A percentile compares a stretch with the other conserved stretches of the same genome.
Conservation (phyloP, 2,113 vertebrate genomes). For the Xiphophorus couchianus region DNA sequence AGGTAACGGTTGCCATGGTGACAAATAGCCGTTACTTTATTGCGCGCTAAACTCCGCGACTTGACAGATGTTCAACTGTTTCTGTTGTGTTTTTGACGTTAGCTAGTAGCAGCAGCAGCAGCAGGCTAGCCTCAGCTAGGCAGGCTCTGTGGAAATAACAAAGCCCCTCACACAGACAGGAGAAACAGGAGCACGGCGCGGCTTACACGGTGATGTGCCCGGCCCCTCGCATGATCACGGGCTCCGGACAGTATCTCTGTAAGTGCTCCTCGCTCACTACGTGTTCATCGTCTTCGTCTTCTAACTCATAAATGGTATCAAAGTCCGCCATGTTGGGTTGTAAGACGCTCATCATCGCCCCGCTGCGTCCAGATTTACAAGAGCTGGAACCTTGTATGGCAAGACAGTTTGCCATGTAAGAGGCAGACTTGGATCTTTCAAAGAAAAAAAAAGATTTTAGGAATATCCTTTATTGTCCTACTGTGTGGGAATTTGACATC, state of each 20-base stretch:
- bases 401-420: background rate
- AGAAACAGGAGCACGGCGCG: conserved; percentile 5
- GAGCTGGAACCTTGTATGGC: background rate
- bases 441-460: too few relatives aligned
- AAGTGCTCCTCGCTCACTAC: conserved; percentile 91
- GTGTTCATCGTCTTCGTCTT: conserved; percentile 90
- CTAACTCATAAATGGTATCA: conserved; percentile 98
- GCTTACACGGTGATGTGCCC: conserved; percentile 99
- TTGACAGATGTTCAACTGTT: conserved; percentile 17
- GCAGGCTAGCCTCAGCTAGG: conserved; percentile 54
- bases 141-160: conserved; percentile 38
- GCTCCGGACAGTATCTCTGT: conserved; percentile 89
- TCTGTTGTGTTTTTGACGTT: conserved; percentile 54
- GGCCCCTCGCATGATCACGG: conserved; percentile 93
- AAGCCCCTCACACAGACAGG: background rate
- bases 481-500: too few relatives aligned
- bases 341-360: conserved; percentile 88
- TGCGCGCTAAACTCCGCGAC: background rate
- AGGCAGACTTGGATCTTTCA: background rate
- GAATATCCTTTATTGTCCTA: too few relatives aligned
- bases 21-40: background rate
- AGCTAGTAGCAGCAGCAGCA: conserved; percentile 16
- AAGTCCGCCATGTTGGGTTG: conserved; percentile 99
- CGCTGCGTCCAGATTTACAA: conserved; percentile 39
- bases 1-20: background rate